Evolutionary conservation across 2,888 invertebrate genomes (phyloP).

Genomic region (Erpobdella octoculata): DNA sequence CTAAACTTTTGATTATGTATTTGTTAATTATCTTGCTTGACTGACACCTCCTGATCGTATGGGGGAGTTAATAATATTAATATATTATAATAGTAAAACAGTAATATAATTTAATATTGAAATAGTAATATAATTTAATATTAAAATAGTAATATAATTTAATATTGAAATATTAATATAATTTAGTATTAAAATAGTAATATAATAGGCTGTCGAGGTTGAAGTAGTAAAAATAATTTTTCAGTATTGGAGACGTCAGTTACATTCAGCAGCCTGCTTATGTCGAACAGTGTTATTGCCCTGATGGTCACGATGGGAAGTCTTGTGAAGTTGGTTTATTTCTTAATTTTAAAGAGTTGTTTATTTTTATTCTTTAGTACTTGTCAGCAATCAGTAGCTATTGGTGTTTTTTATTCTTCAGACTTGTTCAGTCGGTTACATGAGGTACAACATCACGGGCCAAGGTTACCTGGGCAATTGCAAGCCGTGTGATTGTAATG

Average conservation of each 20-base stretch:
- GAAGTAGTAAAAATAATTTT: neutral
- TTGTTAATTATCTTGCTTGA: too few relatives aligned
- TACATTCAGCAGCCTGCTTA: constrained; percentile 24
- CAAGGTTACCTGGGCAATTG: constrained; percentile 50
- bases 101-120: too few relatives aligned
- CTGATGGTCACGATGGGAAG: constrained; percentile 37
- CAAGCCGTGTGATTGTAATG: constrained; percentile 72
- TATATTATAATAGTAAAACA: too few relatives aligned
- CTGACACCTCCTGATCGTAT: too few relatives aligned
- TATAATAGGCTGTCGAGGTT: too few relatives aligned
- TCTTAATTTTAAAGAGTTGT: neutral
- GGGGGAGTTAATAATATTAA: too few relatives aligned
- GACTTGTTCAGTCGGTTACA: constrained; percentile 38
- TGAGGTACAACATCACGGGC: constrained; percentile 53
- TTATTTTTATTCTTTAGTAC: neutral
- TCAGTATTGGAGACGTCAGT: constrained; percentile 32
- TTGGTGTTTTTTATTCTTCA: constrained; percentile 14
- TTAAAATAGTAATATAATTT: too few relatives aligned
- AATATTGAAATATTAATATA: too few relatives aligned
- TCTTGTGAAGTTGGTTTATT: constrained; percentile 40
- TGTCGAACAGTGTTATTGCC: constrained; percentile 39
- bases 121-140: too few relatives aligned
- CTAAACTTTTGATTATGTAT: too few relatives aligned
- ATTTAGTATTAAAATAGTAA: too few relatives aligned
- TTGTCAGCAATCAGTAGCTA: neutral